Conservation (phyloP, 2,888 invertebrate species). For the Catocala fraxini region DNA sequence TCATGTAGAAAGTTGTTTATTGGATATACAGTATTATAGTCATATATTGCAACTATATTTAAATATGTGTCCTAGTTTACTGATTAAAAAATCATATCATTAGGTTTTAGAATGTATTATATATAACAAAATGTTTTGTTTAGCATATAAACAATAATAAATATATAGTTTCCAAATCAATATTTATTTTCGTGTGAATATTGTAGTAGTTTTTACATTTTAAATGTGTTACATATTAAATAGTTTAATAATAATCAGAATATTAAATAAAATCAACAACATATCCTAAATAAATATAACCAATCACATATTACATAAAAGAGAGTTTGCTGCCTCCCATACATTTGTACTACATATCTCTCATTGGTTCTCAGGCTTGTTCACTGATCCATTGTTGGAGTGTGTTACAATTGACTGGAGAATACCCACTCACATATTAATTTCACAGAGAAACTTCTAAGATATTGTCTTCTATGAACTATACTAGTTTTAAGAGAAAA, state of each 20-base stretch:
- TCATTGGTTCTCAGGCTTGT: conserved; percentile 41
- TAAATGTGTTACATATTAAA: too few species aligned
- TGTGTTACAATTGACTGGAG: conserved; percentile 34
- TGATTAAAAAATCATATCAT: background rate
- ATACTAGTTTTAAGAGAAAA: conserved; percentile 10
- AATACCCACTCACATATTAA: conserved; percentile 23
- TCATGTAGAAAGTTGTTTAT: conserved; percentile 17
- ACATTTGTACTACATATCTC: conserved; percentile 26
- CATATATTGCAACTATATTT: background rate
- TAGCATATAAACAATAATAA: too few species aligned
- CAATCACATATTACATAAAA: conserved; percentile 3
- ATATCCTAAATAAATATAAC: too few species aligned
- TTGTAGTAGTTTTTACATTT: too few species aligned
- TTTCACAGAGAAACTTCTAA: conserved; percentile 39
- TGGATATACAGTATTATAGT: background rate
- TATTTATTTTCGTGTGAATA: too few species aligned
- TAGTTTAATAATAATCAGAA: too few species aligned
- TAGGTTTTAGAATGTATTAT: too few species aligned
- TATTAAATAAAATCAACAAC: too few species aligned
- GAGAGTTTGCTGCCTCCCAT: conserved; percentile 24
- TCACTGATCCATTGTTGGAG: conserved; percentile 46
- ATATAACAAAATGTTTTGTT: too few species aligned
- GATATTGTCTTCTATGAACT: conserved; percentile 29
- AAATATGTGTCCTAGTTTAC: background rate
- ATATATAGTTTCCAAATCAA: too few species aligned